Base-by-base conservation (phyloP, 1,140 invertebrate genomes). In the Trichonephila clavipes region DNA sequence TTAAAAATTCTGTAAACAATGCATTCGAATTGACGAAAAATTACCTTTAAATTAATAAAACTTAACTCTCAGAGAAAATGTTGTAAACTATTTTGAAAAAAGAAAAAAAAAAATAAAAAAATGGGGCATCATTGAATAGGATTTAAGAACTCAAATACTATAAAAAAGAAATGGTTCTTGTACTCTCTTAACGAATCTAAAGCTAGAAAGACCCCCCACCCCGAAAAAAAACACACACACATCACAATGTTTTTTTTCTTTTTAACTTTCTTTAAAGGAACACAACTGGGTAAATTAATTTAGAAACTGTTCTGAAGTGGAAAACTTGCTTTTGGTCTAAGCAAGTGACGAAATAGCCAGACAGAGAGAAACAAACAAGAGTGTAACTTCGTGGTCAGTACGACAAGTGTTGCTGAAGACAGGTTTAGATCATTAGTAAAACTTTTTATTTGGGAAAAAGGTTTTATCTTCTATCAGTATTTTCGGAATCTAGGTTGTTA, bases 301-400 rank as follows among this genome's bases (percentile, higher is more conserved):
- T 83, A 83, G 51, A 83, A 83, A 44, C 51, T 83, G 44, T n/a
- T 44, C 58, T 59, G 82, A 83, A 83, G 82, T 83, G 82, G 40
- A 83, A 83, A 83, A 83, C 82, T 83, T 83, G 40, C 51, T 44
- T 44, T n/a, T 14, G 72, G 72, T 28, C 16, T 28, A 77, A 77
- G 40, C 34, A 77, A 77, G 72, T 40, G 28, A 28, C 34, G 69
- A 77, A 77, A 77, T 77, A 77, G 28, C 28, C 18, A 40, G 18
- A 77, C 34, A 77, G 5, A 34, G 34, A 34, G 28, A 72, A 72
- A 28, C 12, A 40, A 77, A 34, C 28, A 77, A 19, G 24, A 77
- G 18, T 40, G 6, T 28, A n/a, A 40, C 72, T 40, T 16, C 28
- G 14, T 77, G 72, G 72, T 77, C 72, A 77, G 24, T 77, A 28